Evolutionary conservation across 2,888 invertebrate species (phyloP).

Genomic region (Chrysopilus asiliformis): DNA sequence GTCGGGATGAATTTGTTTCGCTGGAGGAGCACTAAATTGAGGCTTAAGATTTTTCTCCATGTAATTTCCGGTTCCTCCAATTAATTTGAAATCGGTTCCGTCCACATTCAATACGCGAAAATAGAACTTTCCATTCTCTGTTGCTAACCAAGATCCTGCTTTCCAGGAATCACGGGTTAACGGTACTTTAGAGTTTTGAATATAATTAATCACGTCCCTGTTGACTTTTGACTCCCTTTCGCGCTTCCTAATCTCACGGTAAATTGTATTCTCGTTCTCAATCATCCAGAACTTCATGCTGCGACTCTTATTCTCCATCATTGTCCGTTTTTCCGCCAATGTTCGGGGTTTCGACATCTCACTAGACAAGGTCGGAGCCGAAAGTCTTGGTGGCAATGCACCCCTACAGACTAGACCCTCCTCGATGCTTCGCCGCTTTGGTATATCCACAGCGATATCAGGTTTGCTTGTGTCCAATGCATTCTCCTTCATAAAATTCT

Average conservation of each 20-base stretch:
- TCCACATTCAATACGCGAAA: conserved; percentile 29
- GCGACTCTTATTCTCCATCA: conserved; percentile 29
- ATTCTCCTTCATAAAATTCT: conserved; percentile 38
- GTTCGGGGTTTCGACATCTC: conserved; percentile 37
- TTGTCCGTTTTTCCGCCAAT: conserved; percentile 39
- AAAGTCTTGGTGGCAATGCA: conserved; percentile 27
- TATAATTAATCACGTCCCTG: conserved; percentile 21
- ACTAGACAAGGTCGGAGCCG: conserved; percentile 29
- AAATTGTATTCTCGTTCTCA: conserved; percentile 34
- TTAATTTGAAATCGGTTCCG: conserved; percentile 22
- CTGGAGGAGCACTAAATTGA: neutral
- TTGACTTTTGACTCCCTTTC: conserved; percentile 26
- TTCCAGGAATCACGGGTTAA: conserved; percentile 33
- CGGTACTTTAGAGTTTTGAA: conserved; percentile 27
- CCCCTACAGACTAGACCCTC: conserved; percentile 29
- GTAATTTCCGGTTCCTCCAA: conserved; percentile 30
- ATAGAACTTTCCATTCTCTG: conserved; percentile 29
- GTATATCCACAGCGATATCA: conserved; percentile 8
- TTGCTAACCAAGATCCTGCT: conserved; percentile 30
- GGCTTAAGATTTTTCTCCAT: neutral
- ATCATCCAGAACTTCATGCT: conserved; percentile 32
- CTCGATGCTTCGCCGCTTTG: conserved; percentile 15
- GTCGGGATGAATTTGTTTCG: neutral
- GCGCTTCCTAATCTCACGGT: conserved; percentile 29
- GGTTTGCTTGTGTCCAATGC: conserved; percentile 28